A percentile compares a stretch with the other conserved stretches of the same genome.
phyloP scores from a whole-genome alignment of 2,797 vertebrate species.

The Lerista edwardsae region DNA sequence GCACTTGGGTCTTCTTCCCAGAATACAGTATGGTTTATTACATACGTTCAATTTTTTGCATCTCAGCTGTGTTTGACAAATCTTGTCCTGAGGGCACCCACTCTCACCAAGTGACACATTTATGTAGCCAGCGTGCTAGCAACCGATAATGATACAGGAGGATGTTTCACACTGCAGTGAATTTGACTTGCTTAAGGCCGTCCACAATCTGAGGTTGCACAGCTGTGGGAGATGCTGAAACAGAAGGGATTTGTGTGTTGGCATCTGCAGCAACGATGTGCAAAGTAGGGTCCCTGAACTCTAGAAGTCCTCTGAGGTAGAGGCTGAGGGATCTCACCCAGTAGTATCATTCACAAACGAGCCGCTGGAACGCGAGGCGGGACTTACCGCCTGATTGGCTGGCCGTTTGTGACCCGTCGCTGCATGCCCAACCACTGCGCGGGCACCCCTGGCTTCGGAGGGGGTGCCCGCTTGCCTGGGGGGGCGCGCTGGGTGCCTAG shows the following conservation, averaged over 20 bases:
- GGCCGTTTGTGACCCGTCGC: no score
- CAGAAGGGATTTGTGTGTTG: neutral
- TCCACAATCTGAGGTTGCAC: neutral
- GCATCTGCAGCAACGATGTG: neutral
- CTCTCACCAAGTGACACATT: neutral
- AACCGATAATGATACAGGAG: neutral
- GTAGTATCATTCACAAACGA: no score
- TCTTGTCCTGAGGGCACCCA: neutral
- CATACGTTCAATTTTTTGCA: neutral
- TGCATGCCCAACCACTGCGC: no score
- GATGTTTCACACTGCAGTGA: neutral
- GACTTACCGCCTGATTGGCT: no score
- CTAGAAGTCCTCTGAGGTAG: neutral
- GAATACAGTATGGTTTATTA: neutral
- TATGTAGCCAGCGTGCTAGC: neutral
- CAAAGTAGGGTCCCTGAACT: neutral
- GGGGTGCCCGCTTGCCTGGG: no score
- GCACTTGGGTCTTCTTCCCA: neutral
- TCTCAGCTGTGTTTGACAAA: neutral
- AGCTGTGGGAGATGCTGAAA: neutral
- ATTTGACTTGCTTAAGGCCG: neutral
- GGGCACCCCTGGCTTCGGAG: no score
- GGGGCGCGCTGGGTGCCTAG: no score
- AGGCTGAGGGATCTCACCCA: neutral
- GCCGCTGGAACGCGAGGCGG: no score